These are phyloP conservation scores for Zaprionus vittiger DNA, from an alignment of 1,140 invertebrate genomes.

Conservation along the genomic window DNA sequence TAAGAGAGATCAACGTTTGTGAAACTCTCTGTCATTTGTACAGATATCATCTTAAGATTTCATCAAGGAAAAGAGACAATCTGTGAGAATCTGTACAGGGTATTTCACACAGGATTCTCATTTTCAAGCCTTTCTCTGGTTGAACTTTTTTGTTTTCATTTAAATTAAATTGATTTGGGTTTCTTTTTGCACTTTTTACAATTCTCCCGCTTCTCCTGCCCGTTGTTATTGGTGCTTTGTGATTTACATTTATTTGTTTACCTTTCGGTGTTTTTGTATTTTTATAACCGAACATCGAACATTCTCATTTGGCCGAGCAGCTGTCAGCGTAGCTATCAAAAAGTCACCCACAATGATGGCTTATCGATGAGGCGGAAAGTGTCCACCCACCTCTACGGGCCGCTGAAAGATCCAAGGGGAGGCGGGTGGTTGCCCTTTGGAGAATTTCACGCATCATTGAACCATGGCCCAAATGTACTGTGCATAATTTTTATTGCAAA, in stretches of 20 bases:
- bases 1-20: no score
- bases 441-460: constrained; percentile 69
- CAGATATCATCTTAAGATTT: no score
- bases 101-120: not conserved
- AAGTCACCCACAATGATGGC: constrained; percentile 69
- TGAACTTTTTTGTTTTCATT: constrained; percentile 11
- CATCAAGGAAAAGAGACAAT: no score
- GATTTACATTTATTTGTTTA: constrained; percentile 75
- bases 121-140: not conserved
- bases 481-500: constrained; percentile 80
- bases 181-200: constrained; percentile 16
- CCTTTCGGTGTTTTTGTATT: constrained; percentile 47
- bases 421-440: not conserved
- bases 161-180: constrained; percentile 57
- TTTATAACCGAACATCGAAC: constrained; percentile 12
- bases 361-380: constrained; percentile 56
- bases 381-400: not conserved
- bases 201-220: not conserved
- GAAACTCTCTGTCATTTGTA: no score
- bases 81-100: not conserved
- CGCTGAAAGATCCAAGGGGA: not conserved
- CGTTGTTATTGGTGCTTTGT: constrained; percentile 14
- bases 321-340: constrained; percentile 63
- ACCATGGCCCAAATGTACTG: constrained; percentile 75
- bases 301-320: constrained; percentile 45